Conservation (phyloP, 2,888 invertebrate genomes). For the Oligia strigilis region DNA sequence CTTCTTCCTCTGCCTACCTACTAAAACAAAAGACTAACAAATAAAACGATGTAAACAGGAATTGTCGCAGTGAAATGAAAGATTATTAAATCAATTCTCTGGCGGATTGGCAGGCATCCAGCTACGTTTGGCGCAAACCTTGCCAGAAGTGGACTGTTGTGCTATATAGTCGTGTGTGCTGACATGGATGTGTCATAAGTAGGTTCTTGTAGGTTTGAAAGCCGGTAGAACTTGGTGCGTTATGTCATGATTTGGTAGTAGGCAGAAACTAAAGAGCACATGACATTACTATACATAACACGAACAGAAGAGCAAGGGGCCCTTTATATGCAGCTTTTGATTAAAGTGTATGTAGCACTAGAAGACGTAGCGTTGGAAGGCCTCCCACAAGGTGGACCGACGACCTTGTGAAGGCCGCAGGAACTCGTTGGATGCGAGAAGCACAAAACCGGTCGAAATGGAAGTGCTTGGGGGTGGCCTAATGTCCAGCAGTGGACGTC, state of each 20-base stretch:
- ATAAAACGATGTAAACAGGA: constrained; percentile 54
- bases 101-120: constrained; percentile 61
- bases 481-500: no score
- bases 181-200: constrained; percentile 45
- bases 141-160: constrained; percentile 50
- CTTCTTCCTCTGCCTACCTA: no score
- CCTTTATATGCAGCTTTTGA: no score
- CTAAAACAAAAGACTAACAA: constrained; percentile 27
- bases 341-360: background rate
- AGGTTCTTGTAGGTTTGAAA: constrained; percentile 30
- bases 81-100: constrained; percentile 66
- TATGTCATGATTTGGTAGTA: background rate
- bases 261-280: background rate
- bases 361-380: no score
- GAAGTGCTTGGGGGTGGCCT: no score
- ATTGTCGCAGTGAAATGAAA: constrained; percentile 65
- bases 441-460: no score
- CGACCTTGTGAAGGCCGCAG: no score
- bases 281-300: background rate
- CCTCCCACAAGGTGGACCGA: no score
- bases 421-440: no score
- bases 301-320: background rate
- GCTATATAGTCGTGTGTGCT: constrained; percentile 40
- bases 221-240: background rate
- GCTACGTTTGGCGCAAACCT: constrained; percentile 57